Evolutionary conservation across 92 coral and sea anemone genomes (phyloP).

Genomic region (Palythoa caribaeorum): DNA sequence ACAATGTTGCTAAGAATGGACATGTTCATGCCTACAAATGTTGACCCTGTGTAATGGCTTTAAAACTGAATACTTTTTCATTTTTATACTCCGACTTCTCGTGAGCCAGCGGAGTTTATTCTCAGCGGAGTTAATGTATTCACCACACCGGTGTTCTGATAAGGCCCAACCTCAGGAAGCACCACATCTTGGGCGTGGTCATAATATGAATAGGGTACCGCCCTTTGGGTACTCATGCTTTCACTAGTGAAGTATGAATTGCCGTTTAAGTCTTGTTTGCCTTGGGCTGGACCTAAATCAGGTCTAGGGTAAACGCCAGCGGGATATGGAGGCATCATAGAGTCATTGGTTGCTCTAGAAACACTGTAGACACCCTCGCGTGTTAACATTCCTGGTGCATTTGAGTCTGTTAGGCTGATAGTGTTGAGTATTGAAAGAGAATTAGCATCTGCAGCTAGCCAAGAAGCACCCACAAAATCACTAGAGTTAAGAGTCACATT

Average conservation of each 20-base stretch:
- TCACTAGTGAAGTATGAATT: constrained; percentile 23
- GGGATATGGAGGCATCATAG: constrained; percentile 17
- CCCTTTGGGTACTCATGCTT: constrained; percentile 20
- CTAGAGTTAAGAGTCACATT: constrained; percentile 50
- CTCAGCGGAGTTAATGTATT: constrained; percentile 35
- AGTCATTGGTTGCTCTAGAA: constrained; percentile 19
- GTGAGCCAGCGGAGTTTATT: constrained; percentile 30
- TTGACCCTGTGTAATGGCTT: too few relatives aligned
- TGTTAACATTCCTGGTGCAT: constrained; percentile 21
- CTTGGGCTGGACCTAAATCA: background rate
- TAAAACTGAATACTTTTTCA: background rate
- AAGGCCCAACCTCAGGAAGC: constrained; percentile 19
- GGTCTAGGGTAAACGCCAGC: constrained; percentile 19
- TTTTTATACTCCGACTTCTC: constrained; percentile 31
- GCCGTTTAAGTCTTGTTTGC: constrained; percentile 37
- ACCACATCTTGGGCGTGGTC: constrained; percentile 33
- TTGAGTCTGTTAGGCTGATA: constrained; percentile 62
- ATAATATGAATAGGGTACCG: constrained; percentile 13
- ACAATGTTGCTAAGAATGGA: too few relatives aligned
- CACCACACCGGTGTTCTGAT: constrained; percentile 10
- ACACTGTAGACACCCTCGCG: constrained; percentile 38
- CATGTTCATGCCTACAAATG: too few relatives aligned
- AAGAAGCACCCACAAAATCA: constrained; percentile 67
- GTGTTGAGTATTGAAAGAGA: constrained; percentile 75
- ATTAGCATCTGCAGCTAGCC: constrained; percentile 75